Base-by-base conservation (phyloP, 1,140 invertebrate species). In the Bombus haemorrhoidalis region DNA sequence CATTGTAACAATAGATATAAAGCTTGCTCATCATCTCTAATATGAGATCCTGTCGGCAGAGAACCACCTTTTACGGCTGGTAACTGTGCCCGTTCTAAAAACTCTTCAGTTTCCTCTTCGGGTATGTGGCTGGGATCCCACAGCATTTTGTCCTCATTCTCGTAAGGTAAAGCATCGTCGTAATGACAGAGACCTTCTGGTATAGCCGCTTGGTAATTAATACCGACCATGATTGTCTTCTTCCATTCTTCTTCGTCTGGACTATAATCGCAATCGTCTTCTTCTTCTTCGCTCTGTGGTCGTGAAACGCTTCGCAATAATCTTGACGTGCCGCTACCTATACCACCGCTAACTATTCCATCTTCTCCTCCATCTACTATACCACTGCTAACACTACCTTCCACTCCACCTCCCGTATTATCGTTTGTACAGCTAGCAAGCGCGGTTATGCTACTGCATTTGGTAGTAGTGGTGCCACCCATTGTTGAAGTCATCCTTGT, bases 141-240 rank as follows among this genome's bases (percentile, higher is more conserved):
- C 3, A 99, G 95, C 81, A 99, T 95, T 94, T 98, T 98, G 93
- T 99, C 99, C 94, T 99, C 98, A 96, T 99, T 99, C 95, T 99
- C 98, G 95, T 99, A 99, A 1, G 98, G 98, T 86, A 98, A 96
- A 9, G 98, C 98, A 95, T 99, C 98, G 92, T 98, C 98, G 95
- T 99, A 99, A 92, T 97, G 97, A 92, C 97, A 97, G 9, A 99
- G 95, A 34, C 98, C 98, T 94, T 98, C 98, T 3, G 99, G 98
- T 92, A 99, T 98, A 81, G 96, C 96, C 32, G 98, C 99, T 95
- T 99, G 99, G 94, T 98, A 99, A 92, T 99, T 98, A 90, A 97
- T 97, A 43, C 99, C 99, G 41, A 99, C 98, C 98, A 99, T 99
- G 84, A 99, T 99, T 34, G 98, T 99, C 96, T 97, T 97, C 91